Evolutionary conservation across 2,797 vertebrate genomes (phyloP).

Genomic region (Knipowitschia caucasica): DNA sequence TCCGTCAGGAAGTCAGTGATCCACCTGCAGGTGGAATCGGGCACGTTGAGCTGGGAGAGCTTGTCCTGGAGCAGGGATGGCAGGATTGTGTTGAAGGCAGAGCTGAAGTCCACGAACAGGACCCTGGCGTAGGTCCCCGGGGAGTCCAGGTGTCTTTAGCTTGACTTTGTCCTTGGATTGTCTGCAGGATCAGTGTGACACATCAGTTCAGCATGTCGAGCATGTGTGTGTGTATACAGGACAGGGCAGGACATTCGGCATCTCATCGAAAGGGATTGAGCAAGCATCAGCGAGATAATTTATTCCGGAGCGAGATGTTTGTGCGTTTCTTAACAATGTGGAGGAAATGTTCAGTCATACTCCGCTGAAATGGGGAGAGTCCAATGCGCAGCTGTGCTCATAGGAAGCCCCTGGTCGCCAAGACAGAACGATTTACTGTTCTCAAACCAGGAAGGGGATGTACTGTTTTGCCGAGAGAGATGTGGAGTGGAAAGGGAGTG

Average conservation of each 20-base stretch:
- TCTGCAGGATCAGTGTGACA: conserved; percentile 31
- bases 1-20: too few relatives aligned
- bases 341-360: conserved; percentile 61
- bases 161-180: conserved; percentile 28
- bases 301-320: conserved; percentile 5
- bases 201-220: conserved; percentile 27
- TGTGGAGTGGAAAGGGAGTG: conserved; percentile 15
- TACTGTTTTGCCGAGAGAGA: conserved; percentile 32
- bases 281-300: conserved; percentile 1
- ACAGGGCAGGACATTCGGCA: not conserved
- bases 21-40: too few relatives aligned
- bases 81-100: too few relatives aligned
- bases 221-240: conserved; percentile 1
- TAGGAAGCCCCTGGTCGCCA: conserved; percentile 15
- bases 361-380: conserved; percentile 58
- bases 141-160: too few relatives aligned
- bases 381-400: conserved; percentile 56
- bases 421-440: conserved; percentile 43
- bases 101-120: too few relatives aligned
- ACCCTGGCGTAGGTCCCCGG: too few relatives aligned
- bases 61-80: too few relatives aligned
- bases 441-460: conserved; percentile 21
- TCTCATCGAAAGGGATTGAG: conserved; percentile 6
- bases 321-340: conserved; percentile 21
- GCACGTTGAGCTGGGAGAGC: too few relatives aligned